Evolutionary conservation across 2,113 vertebrate species (phyloP).

Genomic region (Barnardius zonarius): DNA sequence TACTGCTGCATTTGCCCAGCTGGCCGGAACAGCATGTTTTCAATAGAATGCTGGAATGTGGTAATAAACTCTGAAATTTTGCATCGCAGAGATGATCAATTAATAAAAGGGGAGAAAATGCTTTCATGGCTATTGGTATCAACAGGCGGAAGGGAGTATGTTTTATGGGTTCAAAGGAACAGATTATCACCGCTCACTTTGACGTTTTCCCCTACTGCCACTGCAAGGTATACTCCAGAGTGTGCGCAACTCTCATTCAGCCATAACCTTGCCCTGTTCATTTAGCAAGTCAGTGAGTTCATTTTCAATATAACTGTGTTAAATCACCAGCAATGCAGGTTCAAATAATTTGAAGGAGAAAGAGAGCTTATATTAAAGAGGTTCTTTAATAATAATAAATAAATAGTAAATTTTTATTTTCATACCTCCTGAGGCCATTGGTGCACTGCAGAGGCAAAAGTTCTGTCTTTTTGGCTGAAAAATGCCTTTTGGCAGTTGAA

Average conservation of each 20-base stretch:
- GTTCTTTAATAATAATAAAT: too few relatives aligned
- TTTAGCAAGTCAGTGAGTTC: background rate
- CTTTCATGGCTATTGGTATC: background rate
- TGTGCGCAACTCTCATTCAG: background rate
- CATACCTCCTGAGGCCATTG: background rate
- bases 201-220: background rate
- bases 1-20: background rate
- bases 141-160: fast-evolving
- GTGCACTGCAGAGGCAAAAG: background rate
- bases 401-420: background rate
- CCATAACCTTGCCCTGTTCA: background rate
- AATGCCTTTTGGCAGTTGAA: background rate
- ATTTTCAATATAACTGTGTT: background rate
- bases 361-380: background rate
- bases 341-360: background rate
- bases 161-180: background rate
- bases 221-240: background rate
- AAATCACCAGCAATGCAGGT: background rate
- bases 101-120: background rate
- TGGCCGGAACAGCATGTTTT: background rate
- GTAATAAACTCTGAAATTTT: background rate
- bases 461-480: background rate
- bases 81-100: background rate
- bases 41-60: background rate
- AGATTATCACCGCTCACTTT: background rate